A percentile compares a stretch with the other conserved stretches of the same genome.
These are phyloP conservation scores for Stramonita haemastoma DNA, from an alignment of 2,888 invertebrate genomes.

Conservation along the genomic window DNA sequence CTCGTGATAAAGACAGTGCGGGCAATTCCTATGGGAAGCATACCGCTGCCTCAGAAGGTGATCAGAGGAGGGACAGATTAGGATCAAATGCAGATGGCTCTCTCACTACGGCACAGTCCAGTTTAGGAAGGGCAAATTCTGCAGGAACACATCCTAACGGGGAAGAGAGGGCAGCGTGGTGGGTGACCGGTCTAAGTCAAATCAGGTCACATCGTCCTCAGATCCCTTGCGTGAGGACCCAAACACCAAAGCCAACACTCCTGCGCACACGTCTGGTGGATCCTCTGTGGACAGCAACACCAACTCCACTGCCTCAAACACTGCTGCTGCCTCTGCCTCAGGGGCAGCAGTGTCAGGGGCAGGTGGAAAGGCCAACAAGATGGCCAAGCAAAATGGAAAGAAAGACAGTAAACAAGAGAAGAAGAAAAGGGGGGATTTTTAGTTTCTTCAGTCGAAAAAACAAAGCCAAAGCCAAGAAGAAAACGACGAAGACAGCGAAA, in stretches of 20 bases:
- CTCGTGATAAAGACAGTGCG: neutral
- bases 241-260: neutral
- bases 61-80: neutral
- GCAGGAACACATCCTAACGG: neutral
- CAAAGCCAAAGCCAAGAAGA: neutral
- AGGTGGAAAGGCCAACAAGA: neutral
- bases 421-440: conserved; percentile 9
- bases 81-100: neutral
- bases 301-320: neutral
- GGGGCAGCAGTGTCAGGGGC: neutral
- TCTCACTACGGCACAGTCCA: neutral
- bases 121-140: neutral
- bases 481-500: neutral
- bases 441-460: conserved; percentile 23
- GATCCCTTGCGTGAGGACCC: neutral
- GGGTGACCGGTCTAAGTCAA: neutral
- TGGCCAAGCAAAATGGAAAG: neutral
- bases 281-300: neutral
- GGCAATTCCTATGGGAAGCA: too few relatives aligned
- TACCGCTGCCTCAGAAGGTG: neutral
- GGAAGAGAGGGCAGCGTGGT: neutral
- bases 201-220: neutral
- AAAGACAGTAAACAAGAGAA: neutral
- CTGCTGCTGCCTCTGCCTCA: neutral
- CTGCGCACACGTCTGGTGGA: too few relatives aligned